Percentiles rank a stretch among this genome's conserved stretches.
Evolutionary conservation across 2,113 vertebrate genomes (phyloP).

Genomic region (Candoia aspera): DNA sequence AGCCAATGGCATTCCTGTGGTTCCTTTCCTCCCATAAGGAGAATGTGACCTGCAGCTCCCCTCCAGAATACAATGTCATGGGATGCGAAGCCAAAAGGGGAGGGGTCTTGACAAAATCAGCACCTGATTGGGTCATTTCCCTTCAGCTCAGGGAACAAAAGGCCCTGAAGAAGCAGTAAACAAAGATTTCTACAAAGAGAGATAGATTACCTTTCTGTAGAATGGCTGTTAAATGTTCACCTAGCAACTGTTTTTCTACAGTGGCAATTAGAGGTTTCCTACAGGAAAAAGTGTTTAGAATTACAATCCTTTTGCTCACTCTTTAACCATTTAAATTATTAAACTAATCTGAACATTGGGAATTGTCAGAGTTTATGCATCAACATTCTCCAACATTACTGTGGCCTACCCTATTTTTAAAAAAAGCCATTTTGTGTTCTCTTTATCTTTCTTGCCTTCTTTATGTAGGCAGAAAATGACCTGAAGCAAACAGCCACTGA

Average conservation of each 20-base stretch:
- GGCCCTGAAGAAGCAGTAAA: constrained; percentile 38
- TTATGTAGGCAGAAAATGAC: background rate
- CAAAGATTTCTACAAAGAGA: constrained; percentile 53
- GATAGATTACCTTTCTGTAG: constrained; percentile 92
- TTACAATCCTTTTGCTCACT: constrained; percentile 63
- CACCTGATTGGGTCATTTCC: constrained; percentile 10
- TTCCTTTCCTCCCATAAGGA: constrained; percentile 40
- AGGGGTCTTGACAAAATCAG: constrained; percentile 20
- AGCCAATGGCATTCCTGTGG: background rate
- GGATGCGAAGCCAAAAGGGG: constrained; percentile 34
- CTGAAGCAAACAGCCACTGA: background rate
- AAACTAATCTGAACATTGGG: constrained; percentile 5
- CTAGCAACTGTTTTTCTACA: constrained; percentile 97
- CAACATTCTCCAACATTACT: background rate
- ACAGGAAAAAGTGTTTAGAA: constrained; percentile 66
- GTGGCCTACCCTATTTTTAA: background rate
- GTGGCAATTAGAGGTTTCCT: constrained; percentile 98
- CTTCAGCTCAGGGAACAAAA: constrained; percentile 50
- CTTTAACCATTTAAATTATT: constrained; percentile 42
- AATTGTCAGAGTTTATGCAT: background rate
- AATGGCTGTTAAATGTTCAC: constrained; percentile 96
- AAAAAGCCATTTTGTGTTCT: background rate
- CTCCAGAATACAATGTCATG: constrained; percentile 31
- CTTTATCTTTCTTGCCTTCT: background rate
- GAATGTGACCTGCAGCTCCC: constrained; percentile 16